phyloP scores from a whole-genome alignment of 1,140 invertebrate genomes.

The Sycophaga agraensis region DNA sequence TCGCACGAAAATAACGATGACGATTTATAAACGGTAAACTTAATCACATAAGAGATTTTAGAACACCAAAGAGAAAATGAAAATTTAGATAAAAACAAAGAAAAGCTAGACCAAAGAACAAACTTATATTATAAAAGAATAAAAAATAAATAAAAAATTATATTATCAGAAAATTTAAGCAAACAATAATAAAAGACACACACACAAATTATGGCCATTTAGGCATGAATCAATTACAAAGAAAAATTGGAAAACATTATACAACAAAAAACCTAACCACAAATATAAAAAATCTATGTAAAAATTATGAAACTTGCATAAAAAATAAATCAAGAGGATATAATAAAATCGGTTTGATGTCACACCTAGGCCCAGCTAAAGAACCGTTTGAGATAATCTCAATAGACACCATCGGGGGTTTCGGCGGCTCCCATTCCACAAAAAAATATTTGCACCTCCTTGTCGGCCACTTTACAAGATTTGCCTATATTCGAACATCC shows the following conservation, averaged over 20 bases:
- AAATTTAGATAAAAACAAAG: not conserved
- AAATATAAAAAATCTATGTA: conserved; percentile 22
- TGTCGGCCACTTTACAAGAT: conserved; percentile 39
- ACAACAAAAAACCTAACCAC: conserved; percentile 15
- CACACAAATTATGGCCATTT: too few species aligned
- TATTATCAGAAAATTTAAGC: not conserved
- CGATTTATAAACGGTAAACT: conserved; percentile 18
- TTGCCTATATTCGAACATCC: too few species aligned
- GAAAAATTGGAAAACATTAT: too few species aligned
- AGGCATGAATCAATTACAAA: too few species aligned
- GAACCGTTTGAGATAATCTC: conserved; percentile 46
- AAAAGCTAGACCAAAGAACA: not conserved
- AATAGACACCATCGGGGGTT: conserved; percentile 44
- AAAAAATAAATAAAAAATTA: not conserved
- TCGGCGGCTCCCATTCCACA: conserved; percentile 39
- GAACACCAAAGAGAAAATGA: conserved; percentile 19
- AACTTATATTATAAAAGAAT: not conserved
- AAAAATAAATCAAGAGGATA: conserved; percentile 32
- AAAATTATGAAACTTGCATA: conserved; percentile 23
- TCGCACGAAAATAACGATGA: conserved; percentile 4
- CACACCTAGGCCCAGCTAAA: conserved; percentile 32
- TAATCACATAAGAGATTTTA: conserved; percentile 14
- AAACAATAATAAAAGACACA: too few species aligned
- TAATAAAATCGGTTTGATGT: conserved; percentile 31
- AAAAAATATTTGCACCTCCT: conserved; percentile 43